These are phyloP conservation scores for Anarsia innoxiella DNA, from an alignment of 2,888 invertebrate species.

Conservation along the genomic window DNA sequence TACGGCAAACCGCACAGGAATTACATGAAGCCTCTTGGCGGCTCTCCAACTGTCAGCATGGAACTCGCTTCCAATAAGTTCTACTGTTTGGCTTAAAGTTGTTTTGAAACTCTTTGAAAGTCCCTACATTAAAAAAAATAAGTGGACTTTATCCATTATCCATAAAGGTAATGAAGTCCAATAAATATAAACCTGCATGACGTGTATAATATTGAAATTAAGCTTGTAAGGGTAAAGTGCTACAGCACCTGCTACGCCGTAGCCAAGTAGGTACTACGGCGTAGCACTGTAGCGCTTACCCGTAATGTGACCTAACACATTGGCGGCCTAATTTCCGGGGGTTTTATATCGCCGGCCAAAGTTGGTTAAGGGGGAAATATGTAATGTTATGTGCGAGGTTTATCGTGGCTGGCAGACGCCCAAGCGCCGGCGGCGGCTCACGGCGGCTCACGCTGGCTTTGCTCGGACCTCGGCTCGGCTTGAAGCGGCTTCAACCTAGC, in stretches of 20 bases:
- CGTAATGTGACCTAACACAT: background rate
- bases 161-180: too few relatives aligned
- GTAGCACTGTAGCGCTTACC: slow-evolving; percentile 1
- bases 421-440: slow-evolving; percentile 22
- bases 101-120: too few relatives aligned
- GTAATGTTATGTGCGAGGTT: slow-evolving; percentile 20
- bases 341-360: slow-evolving; percentile 2
- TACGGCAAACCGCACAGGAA: too few relatives aligned
- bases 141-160: too few relatives aligned
- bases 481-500: background rate
- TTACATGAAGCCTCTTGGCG: too few relatives aligned
- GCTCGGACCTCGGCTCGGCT: background rate
- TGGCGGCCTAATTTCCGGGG: background rate
- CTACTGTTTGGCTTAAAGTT: too few relatives aligned
- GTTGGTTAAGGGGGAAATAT: slow-evolving; percentile 37
- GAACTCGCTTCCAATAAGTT: too few relatives aligned
- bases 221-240: slow-evolving; percentile 2
- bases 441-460: background rate
- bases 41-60: too few relatives aligned
- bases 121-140: too few relatives aligned
- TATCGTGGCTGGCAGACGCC: slow-evolving; percentile 28
- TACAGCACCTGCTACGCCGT: slow-evolving; percentile 10
- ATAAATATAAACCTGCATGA: too few relatives aligned
- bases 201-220: too few relatives aligned
- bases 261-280: background rate